A percentile compares a stretch with the other conserved stretches of the same genome.
Evolutionary conservation across 2,797 vertebrate genomes (phyloP).

Genomic region (Varecia variegata): DNA sequence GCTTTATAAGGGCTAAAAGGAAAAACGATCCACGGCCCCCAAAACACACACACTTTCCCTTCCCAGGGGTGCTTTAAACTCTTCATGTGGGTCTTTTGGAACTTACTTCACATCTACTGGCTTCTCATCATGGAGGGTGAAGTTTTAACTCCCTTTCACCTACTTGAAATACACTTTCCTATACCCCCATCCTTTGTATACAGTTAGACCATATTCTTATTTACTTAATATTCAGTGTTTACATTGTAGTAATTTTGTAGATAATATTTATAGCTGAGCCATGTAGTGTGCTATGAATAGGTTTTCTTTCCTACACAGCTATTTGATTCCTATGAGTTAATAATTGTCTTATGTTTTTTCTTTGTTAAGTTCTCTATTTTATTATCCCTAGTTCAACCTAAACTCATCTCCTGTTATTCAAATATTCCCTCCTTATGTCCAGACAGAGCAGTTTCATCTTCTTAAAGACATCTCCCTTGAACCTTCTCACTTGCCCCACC

Average conservation of each 20-base stretch:
- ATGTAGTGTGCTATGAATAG: not conserved
- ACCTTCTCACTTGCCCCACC: not conserved
- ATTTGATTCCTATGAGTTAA: not conserved
- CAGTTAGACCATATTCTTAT: not conserved
- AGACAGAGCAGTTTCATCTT: not conserved
- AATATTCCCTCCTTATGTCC: not conserved
- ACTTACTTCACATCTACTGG: not conserved
- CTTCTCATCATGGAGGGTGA: not conserved
- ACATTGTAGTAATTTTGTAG: not conserved
- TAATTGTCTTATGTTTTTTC: not conserved
- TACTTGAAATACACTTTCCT: not conserved
- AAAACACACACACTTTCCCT: not conserved
- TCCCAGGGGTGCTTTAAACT: not conserved
- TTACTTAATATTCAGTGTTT: not conserved
- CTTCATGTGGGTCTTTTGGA: not conserved
- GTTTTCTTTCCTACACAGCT: not conserved
- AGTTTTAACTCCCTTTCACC: not conserved
- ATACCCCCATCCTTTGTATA: not conserved
- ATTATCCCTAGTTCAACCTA: not conserved
- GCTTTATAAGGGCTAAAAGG: not conserved
- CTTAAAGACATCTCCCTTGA: not conserved
- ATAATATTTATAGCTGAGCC: not conserved
- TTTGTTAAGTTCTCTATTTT: not conserved
- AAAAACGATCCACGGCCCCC: not conserved
- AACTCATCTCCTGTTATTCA: not conserved